These are phyloP conservation scores for Spilogale gracilis DNA, from an alignment of 2,113 vertebrate genomes.

Conservation along the genomic window DNA sequence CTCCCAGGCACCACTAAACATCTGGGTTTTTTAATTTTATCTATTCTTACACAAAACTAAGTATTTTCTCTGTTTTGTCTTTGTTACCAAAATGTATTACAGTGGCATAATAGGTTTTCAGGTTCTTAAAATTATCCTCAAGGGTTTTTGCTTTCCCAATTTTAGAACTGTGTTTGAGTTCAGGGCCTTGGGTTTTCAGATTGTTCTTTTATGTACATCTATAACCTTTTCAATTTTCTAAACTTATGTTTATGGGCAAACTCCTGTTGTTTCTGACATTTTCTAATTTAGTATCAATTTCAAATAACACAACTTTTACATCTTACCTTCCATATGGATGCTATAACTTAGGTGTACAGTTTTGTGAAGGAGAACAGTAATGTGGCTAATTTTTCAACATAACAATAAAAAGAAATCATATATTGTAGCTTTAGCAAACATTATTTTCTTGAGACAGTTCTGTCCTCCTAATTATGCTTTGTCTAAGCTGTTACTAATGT, in stretches of 20 bases:
- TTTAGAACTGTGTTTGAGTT: conserved; percentile 46
- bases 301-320: background rate
- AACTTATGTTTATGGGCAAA: background rate
- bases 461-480: background rate
- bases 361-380: background rate
- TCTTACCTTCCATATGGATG: background rate
- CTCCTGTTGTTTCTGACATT: conserved; percentile 41
- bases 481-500: background rate
- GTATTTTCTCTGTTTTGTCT: background rate
- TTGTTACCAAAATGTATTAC: conserved; percentile 4
- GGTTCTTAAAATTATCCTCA: background rate
- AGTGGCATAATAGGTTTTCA: background rate
- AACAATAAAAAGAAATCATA: background rate
- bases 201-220: background rate
- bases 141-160: background rate
- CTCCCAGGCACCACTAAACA: background rate
- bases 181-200: conserved; percentile 17
- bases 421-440: conserved; percentile 15
- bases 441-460: conserved; percentile 19
- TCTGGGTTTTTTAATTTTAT: background rate
- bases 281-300: conserved; percentile 23
- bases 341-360: background rate
- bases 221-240: background rate
- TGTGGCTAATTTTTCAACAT: conserved; percentile 10
- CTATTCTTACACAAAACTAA: background rate